Evolutionary conservation across 2,113 vertebrate species (phyloP).

Genomic region (Ranitomeya imitator): DNA sequence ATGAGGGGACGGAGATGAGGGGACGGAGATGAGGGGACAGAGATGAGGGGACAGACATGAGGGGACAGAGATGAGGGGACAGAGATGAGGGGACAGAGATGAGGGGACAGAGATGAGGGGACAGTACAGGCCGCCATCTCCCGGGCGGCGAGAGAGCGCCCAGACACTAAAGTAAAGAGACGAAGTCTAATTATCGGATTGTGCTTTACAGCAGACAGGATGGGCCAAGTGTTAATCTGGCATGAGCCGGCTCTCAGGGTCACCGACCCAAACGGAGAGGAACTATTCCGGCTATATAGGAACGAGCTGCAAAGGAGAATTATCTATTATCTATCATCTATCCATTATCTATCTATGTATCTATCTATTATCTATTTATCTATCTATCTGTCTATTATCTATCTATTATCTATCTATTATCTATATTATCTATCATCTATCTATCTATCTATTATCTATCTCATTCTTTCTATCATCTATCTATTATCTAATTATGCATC

Average conservation of each 20-base stretch:
- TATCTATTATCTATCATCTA: background rate
- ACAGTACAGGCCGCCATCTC: too few species aligned
- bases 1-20: too few species aligned
- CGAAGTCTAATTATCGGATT: slow-evolving; percentile 18
- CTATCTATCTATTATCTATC: background rate
- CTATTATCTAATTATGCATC: background rate
- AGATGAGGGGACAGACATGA: too few species aligned
- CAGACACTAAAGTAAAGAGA: background rate
- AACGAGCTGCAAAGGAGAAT: background rate
- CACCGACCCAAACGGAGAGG: background rate
- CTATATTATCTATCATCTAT: background rate
- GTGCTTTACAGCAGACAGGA: slow-evolving; percentile 26
- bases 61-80: background rate
- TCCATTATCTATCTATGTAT: background rate
- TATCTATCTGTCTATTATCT: background rate
- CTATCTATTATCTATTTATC: background rate
- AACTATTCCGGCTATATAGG: background rate
- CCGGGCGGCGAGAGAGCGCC: background rate
- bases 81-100: background rate
- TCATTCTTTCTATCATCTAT: too few species aligned
- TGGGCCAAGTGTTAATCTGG: slow-evolving; percentile 27
- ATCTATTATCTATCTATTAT: slow-evolving; percentile 4
- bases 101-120: too few species aligned
- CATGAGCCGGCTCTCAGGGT: background rate
- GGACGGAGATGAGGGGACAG: too few species aligned